Conservation (phyloP, 2,888 invertebrate species). For the Lasioglossum morio region DNA sequence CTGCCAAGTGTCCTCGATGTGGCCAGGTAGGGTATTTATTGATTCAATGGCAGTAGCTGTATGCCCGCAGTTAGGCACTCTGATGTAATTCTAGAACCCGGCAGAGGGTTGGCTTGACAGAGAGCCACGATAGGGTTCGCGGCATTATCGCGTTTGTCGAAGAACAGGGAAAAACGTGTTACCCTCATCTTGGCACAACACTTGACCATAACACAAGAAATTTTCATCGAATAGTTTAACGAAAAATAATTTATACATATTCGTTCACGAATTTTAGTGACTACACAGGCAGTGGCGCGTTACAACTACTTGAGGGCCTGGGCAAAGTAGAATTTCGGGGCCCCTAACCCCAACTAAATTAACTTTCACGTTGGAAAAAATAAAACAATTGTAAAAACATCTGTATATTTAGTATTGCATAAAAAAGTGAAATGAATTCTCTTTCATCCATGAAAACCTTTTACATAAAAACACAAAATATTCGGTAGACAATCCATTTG, state of each 20-base stretch:
- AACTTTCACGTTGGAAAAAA: too few relatives aligned
- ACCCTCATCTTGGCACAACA: neutral
- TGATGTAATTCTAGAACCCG: constrained; percentile 72
- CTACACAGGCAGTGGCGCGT: too few relatives aligned
- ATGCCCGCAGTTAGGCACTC: constrained; percentile 70
- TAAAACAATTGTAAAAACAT: too few relatives aligned
- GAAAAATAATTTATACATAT: neutral
- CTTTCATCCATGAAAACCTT: too few relatives aligned
- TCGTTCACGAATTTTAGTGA: too few relatives aligned
- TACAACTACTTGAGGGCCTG: too few relatives aligned
- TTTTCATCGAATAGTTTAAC: neutral
- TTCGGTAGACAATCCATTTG: too few relatives aligned
- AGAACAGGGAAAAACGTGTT: constrained; percentile 32
- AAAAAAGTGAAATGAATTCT: too few relatives aligned
- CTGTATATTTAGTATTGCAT: too few relatives aligned
- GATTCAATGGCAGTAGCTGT: constrained; percentile 75
- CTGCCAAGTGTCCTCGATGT: constrained; percentile 67
- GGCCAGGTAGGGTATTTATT: constrained; percentile 76
- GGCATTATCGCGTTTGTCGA: constrained; percentile 35
- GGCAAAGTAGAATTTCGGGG: too few relatives aligned
- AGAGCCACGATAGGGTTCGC: constrained; percentile 49
- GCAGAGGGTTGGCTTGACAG: constrained; percentile 47
- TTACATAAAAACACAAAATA: too few relatives aligned
- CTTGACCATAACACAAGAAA: neutral
- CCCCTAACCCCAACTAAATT: too few relatives aligned